These are phyloP conservation scores for Eucriotettix oculatus DNA, from an alignment of 2,888 invertebrate species.

Conservation along the genomic window DNA sequence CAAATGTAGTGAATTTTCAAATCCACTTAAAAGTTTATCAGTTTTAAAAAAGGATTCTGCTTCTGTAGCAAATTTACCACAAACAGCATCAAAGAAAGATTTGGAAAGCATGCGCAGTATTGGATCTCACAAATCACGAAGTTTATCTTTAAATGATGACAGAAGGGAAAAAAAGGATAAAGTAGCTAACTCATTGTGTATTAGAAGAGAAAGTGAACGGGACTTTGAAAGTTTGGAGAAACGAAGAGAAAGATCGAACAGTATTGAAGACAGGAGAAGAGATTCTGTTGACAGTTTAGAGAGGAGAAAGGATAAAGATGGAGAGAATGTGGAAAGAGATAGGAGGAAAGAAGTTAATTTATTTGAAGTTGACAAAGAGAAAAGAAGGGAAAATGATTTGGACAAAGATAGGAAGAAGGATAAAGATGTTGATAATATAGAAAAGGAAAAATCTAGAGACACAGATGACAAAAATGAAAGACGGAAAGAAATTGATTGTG, in stretches of 20 bases:
- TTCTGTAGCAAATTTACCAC: too few species aligned
- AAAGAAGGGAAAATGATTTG: slow-evolving; percentile 19
- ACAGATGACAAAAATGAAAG: slow-evolving; percentile 3
- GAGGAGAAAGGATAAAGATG: slow-evolving; percentile 16
- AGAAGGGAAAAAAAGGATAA: slow-evolving; percentile 7
- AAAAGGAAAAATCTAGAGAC: neutral
- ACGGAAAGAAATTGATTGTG: slow-evolving; percentile 8
- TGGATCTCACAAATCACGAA: slow-evolving; percentile 1
- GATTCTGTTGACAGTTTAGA: slow-evolving; percentile 15
- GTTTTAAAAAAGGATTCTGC: too few species aligned
- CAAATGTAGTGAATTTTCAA: too few species aligned
- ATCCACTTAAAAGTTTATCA: too few species aligned
- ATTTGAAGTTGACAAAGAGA: slow-evolving; percentile 16
- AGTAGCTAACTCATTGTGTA: slow-evolving; percentile 3
- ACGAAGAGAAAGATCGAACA: slow-evolving; percentile 12
- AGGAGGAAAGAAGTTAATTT: slow-evolving; percentile 13
- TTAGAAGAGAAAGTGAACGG: slow-evolving; percentile 22
- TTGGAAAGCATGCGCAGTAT: too few species aligned
- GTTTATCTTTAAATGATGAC: slow-evolving; percentile 1
- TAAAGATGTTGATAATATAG: slow-evolving; percentile 6
- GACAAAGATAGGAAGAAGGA: slow-evolving; percentile 16
- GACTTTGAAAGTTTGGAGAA: slow-evolving; percentile 16
- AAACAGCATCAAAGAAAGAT: too few species aligned
- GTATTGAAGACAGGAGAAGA: slow-evolving; percentile 16
- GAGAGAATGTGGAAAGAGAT: slow-evolving; percentile 18